Conservation (phyloP, 2,888 invertebrate genomes). For the Cinara cedri region DNA sequence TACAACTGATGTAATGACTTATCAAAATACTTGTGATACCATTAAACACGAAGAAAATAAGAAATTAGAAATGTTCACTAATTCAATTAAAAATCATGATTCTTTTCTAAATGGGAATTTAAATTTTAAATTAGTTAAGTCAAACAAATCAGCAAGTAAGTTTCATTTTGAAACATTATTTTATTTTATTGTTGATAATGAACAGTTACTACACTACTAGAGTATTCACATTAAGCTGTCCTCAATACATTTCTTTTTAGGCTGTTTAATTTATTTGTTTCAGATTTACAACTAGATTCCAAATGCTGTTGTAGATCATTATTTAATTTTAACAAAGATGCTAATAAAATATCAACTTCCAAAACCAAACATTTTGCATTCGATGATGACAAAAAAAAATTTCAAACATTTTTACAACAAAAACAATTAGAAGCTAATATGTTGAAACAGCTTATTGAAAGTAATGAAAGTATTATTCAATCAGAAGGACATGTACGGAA, state of each 20-base stretch:
- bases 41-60: not conserved
- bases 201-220: slow-evolving; percentile 53
- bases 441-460: slow-evolving; percentile 25
- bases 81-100: not conserved
- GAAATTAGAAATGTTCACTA: not conserved
- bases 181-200: slow-evolving; percentile 26
- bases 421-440: slow-evolving; percentile 20
- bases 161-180: not conserved
- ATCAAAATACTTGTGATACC: not conserved
- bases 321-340: slow-evolving; percentile 6
- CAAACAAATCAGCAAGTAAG: slow-evolving; percentile 14
- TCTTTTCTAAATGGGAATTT: not conserved
- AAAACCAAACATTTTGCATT: slow-evolving; percentile 46
- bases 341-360: slow-evolving; percentile 34
- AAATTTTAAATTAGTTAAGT: not conserved
- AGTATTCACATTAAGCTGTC: not conserved
- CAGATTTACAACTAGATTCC: not conserved
- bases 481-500: not conserved
- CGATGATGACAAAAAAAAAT: slow-evolving; percentile 14
- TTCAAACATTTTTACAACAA: slow-evolving; percentile 4
- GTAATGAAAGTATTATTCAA: not conserved
- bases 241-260: slow-evolving; percentile 48
- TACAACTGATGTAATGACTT: not conserved
- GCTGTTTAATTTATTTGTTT: slow-evolving; percentile 46
- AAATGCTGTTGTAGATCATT: slow-evolving; percentile 40